Evolutionary conservation across 2,797 vertebrate species (phyloP), one percentile per base, ranked within the genome.

Genomic region (Galagoides demidoff): DNA sequence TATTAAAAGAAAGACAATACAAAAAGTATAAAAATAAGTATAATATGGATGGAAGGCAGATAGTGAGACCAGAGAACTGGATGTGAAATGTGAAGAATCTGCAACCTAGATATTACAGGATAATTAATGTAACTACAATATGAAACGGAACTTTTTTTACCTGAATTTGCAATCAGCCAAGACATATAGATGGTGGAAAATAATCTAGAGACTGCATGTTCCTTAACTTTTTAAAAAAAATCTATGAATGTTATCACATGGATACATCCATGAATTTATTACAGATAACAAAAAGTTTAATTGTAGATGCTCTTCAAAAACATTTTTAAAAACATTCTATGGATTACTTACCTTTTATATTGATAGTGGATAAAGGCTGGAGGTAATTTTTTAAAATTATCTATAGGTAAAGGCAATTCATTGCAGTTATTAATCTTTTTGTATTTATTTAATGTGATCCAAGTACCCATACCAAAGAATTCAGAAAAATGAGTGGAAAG

Each of bases 221-320:
- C 59, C 31, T 77, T 96, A 89, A 90, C 45, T 88, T 91, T 79
- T 25, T 94, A 89, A 95, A 52, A 52, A 52, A 17, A 8, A 71
- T 14, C 25, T 88, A 31, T 88, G 34, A 93, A 70, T 70, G 49
- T 92, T 93, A 89, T 39, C 43, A 82, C 22, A 63, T 43, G 22
- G 29, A 83, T 66, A 74, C 55, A 94, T 61, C 83, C 20, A 95
- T 83, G 9, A 93, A 64, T 90, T 91, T 89, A 88, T 29, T 95
- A 95, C 29, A 78, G 39, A 81, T 71, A 95, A 20, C 20, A 88
- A 27, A 20, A 88, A 81, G 20, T 83, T 90, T 79, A 89, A 76
- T 71, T 81, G 17, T 63, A 87, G 29, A 55, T 83, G 29, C 22
- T 74, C 13, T 83, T 92, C 74, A 88, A 84, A 82, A 63, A 37